A percentile compares a stretch with the other conserved stretches of the same genome.
Evolutionary conservation across 2,888 invertebrate species (phyloP).

Genomic region (Temnothorax rugatulus): DNA sequence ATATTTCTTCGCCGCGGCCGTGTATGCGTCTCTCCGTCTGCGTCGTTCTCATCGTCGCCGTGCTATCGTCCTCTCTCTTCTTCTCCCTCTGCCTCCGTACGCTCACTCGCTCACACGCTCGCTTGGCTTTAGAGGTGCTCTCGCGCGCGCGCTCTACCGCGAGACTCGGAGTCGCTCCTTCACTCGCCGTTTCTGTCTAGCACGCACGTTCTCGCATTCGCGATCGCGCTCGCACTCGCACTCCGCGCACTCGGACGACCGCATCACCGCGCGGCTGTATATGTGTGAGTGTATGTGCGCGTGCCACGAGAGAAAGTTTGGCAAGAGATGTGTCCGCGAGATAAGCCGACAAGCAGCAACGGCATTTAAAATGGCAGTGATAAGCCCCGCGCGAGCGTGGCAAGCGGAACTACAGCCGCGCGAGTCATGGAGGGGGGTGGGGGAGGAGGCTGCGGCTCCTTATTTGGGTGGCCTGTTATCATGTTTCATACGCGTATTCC

Average conservation of each 20-base stretch:
- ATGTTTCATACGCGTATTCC: constrained; percentile 84
- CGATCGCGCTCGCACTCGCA: constrained; percentile 19
- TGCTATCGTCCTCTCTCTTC: constrained; percentile 38
- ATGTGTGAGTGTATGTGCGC: constrained; percentile 65
- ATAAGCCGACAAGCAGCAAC: constrained; percentile 82
- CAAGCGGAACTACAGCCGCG: constrained; percentile 61
- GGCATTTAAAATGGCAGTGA: constrained; percentile 85
- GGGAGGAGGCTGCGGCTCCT: constrained; percentile 79
- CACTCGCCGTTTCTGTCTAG: constrained; percentile 31
- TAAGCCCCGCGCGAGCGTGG: constrained; percentile 77
- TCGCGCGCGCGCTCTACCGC: constrained; percentile 21
- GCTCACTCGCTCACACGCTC: constrained; percentile 45
- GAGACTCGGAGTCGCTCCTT: constrained; percentile 29
- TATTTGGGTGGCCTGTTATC: constrained; percentile 86
- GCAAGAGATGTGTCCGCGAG: constrained; percentile 86
- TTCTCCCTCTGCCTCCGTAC: constrained; percentile 42
- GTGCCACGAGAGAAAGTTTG: constrained; percentile 84
- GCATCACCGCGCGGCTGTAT: constrained; percentile 41
- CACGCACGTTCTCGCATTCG: background rate
- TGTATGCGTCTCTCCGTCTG: constrained; percentile 40
- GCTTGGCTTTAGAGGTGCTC: constrained; percentile 32
- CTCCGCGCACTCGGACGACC: background rate
- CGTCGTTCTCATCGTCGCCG: constrained; percentile 32
- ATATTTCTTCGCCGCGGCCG: constrained; percentile 15
- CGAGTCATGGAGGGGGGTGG: constrained; percentile 66